A percentile compares a stretch with the other conserved stretches of the same genome.
Evolutionary conservation across 2,888 invertebrate species (phyloP).

Genomic region (Tenthredo scrophulariae): DNA sequence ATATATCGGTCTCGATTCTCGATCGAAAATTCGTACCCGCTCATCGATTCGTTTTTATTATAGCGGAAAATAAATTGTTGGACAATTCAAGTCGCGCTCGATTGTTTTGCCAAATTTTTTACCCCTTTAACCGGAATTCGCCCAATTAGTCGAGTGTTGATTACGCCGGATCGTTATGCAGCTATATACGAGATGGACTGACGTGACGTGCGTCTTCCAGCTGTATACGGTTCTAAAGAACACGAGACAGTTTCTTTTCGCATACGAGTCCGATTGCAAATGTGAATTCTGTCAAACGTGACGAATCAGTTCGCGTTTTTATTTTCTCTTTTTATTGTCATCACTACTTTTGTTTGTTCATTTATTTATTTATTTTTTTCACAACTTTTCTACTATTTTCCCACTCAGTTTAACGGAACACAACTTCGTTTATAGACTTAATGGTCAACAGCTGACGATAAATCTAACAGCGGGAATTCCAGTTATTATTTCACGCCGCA

Average conservation of each 20-base stretch:
- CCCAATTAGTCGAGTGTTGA: conserved; percentile 45
- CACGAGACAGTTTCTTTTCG: neutral
- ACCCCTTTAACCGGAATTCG: conserved; percentile 3
- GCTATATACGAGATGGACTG: neutral
- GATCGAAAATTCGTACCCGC: conserved; percentile 12
- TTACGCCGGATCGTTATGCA: neutral
- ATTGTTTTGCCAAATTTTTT: conserved; percentile 18
- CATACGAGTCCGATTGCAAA: neutral
- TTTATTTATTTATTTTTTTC: neutral
- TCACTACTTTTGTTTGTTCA: neutral
- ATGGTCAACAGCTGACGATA: conserved; percentile 40
- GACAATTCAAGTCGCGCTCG: neutral
- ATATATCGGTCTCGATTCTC: neutral
- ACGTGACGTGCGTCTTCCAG: neutral
- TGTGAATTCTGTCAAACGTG: neutral
- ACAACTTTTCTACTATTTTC: neutral
- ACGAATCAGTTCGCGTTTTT: neutral
- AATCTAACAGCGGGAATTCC: conserved; percentile 51
- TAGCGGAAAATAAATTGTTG: neutral
- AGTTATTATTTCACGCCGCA: conserved; percentile 44
- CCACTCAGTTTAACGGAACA: conserved; percentile 29
- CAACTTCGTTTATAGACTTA: neutral
- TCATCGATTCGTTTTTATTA: conserved; percentile 24
- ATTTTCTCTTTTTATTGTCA: neutral
- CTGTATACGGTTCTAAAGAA: conserved; percentile 6